These are phyloP conservation scores for Cephus rjabovi DNA, from an alignment of 2,888 invertebrate species.

Conservation along the genomic window DNA sequence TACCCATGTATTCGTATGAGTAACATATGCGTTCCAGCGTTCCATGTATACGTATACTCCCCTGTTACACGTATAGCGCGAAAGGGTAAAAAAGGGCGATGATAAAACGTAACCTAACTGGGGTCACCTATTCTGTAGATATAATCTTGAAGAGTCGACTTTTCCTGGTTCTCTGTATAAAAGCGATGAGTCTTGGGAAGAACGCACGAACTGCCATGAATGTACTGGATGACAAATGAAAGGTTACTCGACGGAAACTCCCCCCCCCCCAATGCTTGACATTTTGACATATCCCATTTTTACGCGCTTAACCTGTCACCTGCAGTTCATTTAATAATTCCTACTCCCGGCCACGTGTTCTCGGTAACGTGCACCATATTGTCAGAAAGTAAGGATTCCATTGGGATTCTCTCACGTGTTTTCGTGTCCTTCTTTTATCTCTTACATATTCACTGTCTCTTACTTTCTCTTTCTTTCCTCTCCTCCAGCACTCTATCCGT, in stretches of 20 bases:
- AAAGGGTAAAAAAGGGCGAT: background rate
- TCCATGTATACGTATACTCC: background rate
- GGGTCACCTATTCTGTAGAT: background rate
- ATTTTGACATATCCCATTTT: conserved; percentile 12
- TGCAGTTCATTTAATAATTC: conserved; percentile 36
- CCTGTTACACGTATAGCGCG: too few relatives aligned
- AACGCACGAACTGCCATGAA: background rate
- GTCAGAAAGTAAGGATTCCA: background rate
- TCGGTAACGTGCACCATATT: background rate
- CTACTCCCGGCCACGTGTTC: background rate
- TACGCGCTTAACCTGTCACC: conserved; percentile 25
- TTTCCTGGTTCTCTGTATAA: background rate
- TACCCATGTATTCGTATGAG: background rate
- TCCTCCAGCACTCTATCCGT: background rate
- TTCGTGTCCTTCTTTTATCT: background rate
- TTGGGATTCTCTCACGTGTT: background rate
- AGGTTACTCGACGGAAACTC: background rate
- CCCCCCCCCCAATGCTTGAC: background rate
- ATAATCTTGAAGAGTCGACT: background rate
- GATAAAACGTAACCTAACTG: background rate
- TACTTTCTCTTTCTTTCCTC: background rate
- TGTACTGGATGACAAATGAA: background rate
- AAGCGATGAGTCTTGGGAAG: background rate
- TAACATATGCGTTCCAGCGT: background rate
- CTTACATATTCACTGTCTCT: background rate